Evolutionary conservation across 1,140 invertebrate genomes (phyloP), one percentile per base, ranked within the genome.

Genomic region (Diorhabda elongata): DNA sequence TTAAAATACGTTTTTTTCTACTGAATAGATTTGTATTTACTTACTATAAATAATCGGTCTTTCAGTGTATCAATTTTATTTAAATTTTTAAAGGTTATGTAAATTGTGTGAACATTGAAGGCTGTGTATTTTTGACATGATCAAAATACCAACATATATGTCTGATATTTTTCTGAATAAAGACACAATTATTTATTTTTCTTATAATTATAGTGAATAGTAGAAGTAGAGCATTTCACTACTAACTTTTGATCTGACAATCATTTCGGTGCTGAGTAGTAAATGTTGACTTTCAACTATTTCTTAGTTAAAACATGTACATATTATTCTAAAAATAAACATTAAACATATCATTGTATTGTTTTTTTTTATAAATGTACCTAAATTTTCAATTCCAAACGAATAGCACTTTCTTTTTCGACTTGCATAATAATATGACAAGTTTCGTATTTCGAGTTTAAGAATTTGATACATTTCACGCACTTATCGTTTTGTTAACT

Each of bases 101-200:
- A 65, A 44, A n/a, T 52, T 26, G 11, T 65, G 64, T 57, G 56
- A 52, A 52, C 47, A 52, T 8, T 8, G 47, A 52, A 52, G 47
- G 47, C 47, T 52, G 47, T 52, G 47, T 52, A 52, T 52, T 52
- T 52, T 52, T 52, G 47, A 52, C 47, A 52, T 3, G 47, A 52
- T 52, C 47, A 52, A 52, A 52, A 52, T 52, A 52, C 47, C 47
- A 52, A 52, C 47, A 52, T 52, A 52, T 26, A 26, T 52, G 4
- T 52, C n/a, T 52, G 47, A 52, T 52, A 52, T 52, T 4, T 4
- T 6, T 52, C 6, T 6, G 6, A 52, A 4, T 2, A 8, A 52
- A 52, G 47, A 6, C 2, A 8, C 2, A 52, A 52, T 52, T 52
- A 52, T 52, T 52, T 52, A 52, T 52, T 52, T 52, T 52, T 52